Base-by-base conservation (phyloP, 2,113 vertebrate species). In the Oceanites oceanicus region DNA sequence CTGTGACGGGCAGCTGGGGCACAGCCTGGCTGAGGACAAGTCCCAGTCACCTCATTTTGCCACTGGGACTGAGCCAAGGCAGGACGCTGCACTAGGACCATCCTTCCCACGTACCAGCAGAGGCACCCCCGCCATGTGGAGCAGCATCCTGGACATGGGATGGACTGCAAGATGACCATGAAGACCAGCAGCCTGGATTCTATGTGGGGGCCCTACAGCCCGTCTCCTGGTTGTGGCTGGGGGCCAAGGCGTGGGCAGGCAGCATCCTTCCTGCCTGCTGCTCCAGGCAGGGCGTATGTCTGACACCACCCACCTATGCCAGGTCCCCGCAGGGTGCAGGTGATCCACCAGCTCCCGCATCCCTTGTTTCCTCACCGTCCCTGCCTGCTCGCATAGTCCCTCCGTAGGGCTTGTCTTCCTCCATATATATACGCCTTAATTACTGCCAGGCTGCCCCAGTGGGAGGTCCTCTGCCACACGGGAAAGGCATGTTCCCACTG, bases 251-350 rank as follows among this genome's bases (percentile, higher is more conserved):
- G 0, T 10, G 25, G 44, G 36, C 19, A 22, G 73, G 65, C 59
- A 86, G n/a, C 11, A 6, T 73, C 59, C 32, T 75, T 58, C 42
- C 27, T 68, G 20, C 40, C 63, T 59, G 82, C 20, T 50, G 52
- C 52, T 80, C 53, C 0, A 1, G 22, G 71, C 72, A 71, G 32
- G 50, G 25, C 0, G 0, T 13, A 17, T 34, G 32, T 29, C 36
- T 72, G 27, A 42, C 27, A 36, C 45, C 36, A 25, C 11, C 42
- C 1, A 1, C 13, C 27, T 65, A 3, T 21, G n/a, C n/a, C 65
- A 59, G 42, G 21, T 85, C 53, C 38, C 7, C 0, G 0, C 27
- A 42, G 32, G 61, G 36, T 42, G 38, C 34, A 27, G 44, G 67
- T 79, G 62, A 65, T 56, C 40, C 40, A 56, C 34, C 40, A 29